A percentile compares a stretch with the other conserved stretches of the same genome.
Evolutionary conservation across 2,113 vertebrate genomes (phyloP).

Genomic region (Clinocottus analis): DNA sequence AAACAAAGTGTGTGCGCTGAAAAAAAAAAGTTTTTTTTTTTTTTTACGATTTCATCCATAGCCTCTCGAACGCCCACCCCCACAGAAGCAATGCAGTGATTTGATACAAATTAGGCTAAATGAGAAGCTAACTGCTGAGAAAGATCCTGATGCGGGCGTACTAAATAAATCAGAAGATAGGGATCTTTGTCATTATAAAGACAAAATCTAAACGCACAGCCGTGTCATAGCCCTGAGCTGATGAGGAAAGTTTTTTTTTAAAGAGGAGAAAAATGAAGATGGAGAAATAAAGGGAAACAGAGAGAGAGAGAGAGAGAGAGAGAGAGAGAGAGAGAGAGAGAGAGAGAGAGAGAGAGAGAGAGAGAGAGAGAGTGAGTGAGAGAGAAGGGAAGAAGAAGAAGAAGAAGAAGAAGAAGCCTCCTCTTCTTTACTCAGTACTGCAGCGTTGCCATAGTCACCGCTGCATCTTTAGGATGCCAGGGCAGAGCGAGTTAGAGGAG

Average conservation of each 20-base stretch:
- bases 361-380: neutral
- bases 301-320: neutral
- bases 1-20: neutral
- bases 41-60: neutral
- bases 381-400: no score
- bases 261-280: neutral
- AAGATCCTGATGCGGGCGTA: conserved; percentile 16
- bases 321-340: neutral
- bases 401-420: conserved; percentile 21
- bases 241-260: conserved; percentile 16
- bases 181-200: conserved; percentile 66
- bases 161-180: conserved; percentile 58
- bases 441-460: conserved; percentile 76
- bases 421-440: conserved; percentile 49
- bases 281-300: neutral
- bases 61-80: neutral
- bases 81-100: conserved; percentile 4
- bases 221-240: conserved; percentile 56
- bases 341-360: neutral
- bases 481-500: conserved; percentile 43
- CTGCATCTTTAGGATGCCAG: conserved; percentile 57
- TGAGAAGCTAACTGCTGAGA: conserved; percentile 38
- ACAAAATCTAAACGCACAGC: conserved; percentile 58
- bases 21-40: neutral
- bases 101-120: conserved; percentile 60